Evolutionary conservation across 1,140 invertebrate species (phyloP).

Genomic region (Tyrophagus putrescentiae): DNA sequence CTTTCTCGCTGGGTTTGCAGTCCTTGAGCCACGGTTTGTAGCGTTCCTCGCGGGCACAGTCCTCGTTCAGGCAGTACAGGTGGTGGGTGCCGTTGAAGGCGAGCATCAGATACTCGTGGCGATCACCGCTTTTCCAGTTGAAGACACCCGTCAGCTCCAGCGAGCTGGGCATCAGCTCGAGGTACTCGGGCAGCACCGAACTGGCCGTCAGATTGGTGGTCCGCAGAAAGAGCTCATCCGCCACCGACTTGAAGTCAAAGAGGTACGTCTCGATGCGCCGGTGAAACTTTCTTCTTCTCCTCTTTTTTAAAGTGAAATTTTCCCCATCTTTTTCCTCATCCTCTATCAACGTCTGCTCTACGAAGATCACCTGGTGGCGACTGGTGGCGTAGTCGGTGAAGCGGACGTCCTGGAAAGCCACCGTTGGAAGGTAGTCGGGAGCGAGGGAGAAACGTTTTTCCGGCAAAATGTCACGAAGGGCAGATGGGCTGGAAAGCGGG

Average conservation of each 20-base stretch:
- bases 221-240: too few relatives aligned
- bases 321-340: neutral
- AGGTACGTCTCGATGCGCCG: neutral
- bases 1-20: too few relatives aligned
- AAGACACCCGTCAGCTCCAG: slow-evolving; percentile 2
- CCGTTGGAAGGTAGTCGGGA: neutral
- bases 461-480: neutral
- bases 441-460: neutral
- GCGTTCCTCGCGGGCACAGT: too few relatives aligned
- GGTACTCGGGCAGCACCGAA: neutral
- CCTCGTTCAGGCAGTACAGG: slow-evolving; percentile 3
- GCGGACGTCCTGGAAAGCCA: slow-evolving; percentile 7
- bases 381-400: neutral
- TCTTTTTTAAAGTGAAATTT: slow-evolving; percentile 1
- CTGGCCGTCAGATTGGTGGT: neutral
- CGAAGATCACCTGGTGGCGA: neutral
- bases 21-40: too few relatives aligned
- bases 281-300: neutral
- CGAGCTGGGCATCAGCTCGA: neutral
- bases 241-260: neutral
- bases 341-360: neutral
- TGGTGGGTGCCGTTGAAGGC: slow-evolving; percentile 12
- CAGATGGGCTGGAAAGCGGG: neutral
- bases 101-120: neutral
- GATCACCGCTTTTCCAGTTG: neutral